Base-by-base conservation (phyloP, 2,888 invertebrate genomes). In the Ophion costatus region DNA sequence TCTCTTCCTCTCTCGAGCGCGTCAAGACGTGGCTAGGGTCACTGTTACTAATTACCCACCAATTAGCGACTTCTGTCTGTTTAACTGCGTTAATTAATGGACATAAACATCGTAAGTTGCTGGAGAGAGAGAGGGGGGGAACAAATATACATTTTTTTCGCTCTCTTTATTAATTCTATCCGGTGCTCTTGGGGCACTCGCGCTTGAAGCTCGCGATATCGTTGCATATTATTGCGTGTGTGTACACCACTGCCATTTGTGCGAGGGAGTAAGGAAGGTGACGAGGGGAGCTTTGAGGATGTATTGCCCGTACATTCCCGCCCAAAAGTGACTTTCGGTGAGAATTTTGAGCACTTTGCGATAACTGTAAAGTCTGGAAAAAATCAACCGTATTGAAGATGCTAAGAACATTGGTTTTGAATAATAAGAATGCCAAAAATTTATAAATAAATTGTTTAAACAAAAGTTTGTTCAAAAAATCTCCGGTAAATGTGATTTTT, bases 71-170 rank as follows among this genome's bases (percentile, higher is more conserved):
- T 91, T 90, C 88, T 89, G 90, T 91, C 90, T 90, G 89, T 91
- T 91, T 90, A 90, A 91, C 90, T 88, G 90, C 91, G 91, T 92
- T 92, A 92, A 92, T 93, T 93, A 92, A 92, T 91, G 90, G 90
- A 90, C 90, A 91, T 90, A 90, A 92, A 92, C 89, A 89, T 88
- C 88, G 87, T 33, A 90, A 89, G 89, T 91, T 90, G 87, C 82
- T 76, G 83, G 64, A 69, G 45, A 20, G 45, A 51, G 69, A 11
- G 14, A 33, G 20, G n/a, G 33, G 57, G 59, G 86, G 42, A 29
- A 38, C 57, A 80, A 61, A 74, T 75, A 61, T 61, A 80, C 71
- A 88, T 89, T 89, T 89, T 85, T 67, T 45, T 81, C 71, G 61
- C 80, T 73, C 45, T 69, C 17, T 59, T 57, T 76, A 38, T 70